Conservation (phyloP, 2,888 invertebrate species). For the Epinotia ramella region DNA sequence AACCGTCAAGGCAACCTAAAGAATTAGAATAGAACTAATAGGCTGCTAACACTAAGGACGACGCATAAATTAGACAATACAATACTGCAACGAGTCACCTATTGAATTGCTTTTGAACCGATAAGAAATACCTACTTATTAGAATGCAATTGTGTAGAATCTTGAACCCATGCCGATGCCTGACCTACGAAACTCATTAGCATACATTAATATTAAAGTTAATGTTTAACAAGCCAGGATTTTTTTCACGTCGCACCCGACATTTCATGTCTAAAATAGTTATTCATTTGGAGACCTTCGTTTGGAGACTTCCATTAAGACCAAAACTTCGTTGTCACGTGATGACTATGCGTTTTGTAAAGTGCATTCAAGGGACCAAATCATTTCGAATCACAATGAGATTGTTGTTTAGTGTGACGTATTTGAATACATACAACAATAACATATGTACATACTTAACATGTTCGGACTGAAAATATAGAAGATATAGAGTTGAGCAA, state of each 20-base stretch:
- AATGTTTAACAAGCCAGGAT: slow-evolving; percentile 24
- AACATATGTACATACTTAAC: background rate
- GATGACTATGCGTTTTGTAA: slow-evolving; percentile 40
- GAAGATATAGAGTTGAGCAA: background rate
- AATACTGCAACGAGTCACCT: slow-evolving; percentile 28
- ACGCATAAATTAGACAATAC: slow-evolving; percentile 21
- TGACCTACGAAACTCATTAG: slow-evolving; percentile 41
- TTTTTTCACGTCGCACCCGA: slow-evolving; percentile 9
- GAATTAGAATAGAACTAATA: slow-evolving; percentile 26
- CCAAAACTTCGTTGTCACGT: slow-evolving; percentile 36
- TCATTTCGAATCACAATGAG: slow-evolving; percentile 35
- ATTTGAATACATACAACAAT: slow-evolving; percentile 17
- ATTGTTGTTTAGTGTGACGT: slow-evolving; percentile 21
- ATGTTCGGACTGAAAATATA: background rate
- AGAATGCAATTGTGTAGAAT: slow-evolving; percentile 38
- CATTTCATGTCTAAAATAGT: slow-evolving; percentile 35
- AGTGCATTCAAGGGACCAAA: slow-evolving; percentile 38
- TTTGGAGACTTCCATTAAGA: slow-evolving; percentile 22
- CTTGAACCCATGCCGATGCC: slow-evolving; percentile 40
- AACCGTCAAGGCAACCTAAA: slow-evolving; percentile 17
- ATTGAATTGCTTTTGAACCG: slow-evolving; percentile 19
- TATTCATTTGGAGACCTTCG: slow-evolving; percentile 28
- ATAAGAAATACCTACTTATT: slow-evolving; percentile 25
- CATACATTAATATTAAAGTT: slow-evolving; percentile 33
- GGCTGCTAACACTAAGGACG: slow-evolving; percentile 26